phyloP scores from a whole-genome alignment of 1,140 invertebrate genomes.

The Ganaspis sp. region DNA sequence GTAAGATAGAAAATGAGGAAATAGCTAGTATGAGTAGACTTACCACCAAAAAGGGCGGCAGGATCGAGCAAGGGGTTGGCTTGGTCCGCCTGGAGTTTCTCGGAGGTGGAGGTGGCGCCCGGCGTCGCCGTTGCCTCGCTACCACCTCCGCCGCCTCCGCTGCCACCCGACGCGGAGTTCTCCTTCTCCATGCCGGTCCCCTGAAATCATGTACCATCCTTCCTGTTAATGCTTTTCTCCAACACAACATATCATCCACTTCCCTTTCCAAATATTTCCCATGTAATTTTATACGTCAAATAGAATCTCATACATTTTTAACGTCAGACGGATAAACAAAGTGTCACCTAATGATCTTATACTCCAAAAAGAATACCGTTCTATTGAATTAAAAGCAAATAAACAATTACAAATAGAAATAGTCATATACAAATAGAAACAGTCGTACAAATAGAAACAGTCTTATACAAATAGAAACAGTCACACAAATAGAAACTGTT shows the following conservation, averaged over 20 bases:
- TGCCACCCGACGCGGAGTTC: slow-evolving; percentile 74
- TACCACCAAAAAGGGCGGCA: slow-evolving; percentile 73
- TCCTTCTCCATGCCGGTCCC: slow-evolving; percentile 76
- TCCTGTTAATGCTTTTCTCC: slow-evolving; percentile 46
- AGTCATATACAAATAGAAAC: too few relatives aligned
- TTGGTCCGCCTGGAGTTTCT: slow-evolving; percentile 75
- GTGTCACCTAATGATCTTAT: too few relatives aligned
- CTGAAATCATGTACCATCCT: slow-evolving; percentile 58
- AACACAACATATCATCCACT: background rate
- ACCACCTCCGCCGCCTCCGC: slow-evolving; percentile 68
- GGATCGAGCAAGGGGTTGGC: slow-evolving; percentile 75
- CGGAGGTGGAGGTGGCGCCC: slow-evolving; percentile 73
- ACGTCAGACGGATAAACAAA: too few relatives aligned
- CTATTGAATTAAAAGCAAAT: too few relatives aligned
- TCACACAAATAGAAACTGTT: too few relatives aligned
- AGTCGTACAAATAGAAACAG: too few relatives aligned
- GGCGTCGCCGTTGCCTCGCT: slow-evolving; percentile 67
- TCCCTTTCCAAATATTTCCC: background rate
- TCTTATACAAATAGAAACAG: too few relatives aligned
- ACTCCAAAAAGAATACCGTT: too few relatives aligned
- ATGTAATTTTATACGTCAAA: background rate
- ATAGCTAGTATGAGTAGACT: slow-evolving; percentile 48
- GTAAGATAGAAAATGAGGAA: slow-evolving; percentile 4
- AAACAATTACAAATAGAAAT: too few relatives aligned
- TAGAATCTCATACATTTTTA: background rate